Evolutionary conservation across 2,797 vertebrate species (phyloP).

Genomic region (Phyllotis vaccarum): DNA sequence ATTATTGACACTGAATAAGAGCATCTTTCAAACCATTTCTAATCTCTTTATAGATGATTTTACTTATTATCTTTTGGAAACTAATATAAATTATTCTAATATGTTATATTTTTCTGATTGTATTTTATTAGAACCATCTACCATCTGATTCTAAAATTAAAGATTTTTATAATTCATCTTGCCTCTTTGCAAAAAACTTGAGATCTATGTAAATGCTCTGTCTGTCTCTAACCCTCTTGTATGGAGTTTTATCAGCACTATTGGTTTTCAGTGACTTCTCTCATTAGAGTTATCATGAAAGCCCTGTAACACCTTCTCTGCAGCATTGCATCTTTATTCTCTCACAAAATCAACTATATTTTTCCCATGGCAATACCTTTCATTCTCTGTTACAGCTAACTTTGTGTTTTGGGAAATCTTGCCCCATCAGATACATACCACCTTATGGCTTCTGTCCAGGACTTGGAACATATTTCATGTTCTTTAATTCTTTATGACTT

Average conservation of each 20-base stretch:
- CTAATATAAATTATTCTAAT: not conserved
- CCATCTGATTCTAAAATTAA: not conserved
- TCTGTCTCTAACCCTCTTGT: not conserved
- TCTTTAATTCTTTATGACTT: not conserved
- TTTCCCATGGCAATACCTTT: not conserved
- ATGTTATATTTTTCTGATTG: not conserved
- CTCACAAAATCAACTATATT: not conserved
- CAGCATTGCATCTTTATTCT: not conserved
- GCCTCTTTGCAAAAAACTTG: not conserved
- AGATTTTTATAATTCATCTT: not conserved
- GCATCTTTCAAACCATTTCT: slow-evolving; percentile 25
- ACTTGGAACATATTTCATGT: not conserved
- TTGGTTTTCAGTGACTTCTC: not conserved
- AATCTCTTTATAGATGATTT: slow-evolving; percentile 22
- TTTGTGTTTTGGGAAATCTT: not conserved
- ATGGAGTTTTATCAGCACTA: not conserved
- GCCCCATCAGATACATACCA: not conserved
- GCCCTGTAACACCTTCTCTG: not conserved
- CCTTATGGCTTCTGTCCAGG: not conserved
- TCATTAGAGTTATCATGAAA: not conserved
- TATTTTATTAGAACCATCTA: not conserved
- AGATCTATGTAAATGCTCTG: not conserved
- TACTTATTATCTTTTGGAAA: slow-evolving; percentile 40
- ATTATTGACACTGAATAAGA: not conserved
- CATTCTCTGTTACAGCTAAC: not conserved